Conservation (phyloP, 1,140 invertebrate genomes). For the Sipha flava region DNA sequence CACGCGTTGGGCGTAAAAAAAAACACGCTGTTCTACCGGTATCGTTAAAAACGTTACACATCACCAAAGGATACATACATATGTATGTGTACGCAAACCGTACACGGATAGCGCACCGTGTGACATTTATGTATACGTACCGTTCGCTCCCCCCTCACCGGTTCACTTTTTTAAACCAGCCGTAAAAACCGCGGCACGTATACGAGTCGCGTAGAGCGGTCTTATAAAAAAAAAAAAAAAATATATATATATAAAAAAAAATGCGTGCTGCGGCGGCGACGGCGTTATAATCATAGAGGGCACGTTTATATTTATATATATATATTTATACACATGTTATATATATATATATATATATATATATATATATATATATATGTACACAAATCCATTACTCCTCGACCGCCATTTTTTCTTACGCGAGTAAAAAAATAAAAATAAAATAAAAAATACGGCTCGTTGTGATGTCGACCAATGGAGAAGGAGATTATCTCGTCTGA, state of each 20-base stretch:
- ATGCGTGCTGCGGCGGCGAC: background rate
- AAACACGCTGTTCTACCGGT: no score
- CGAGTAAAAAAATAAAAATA: background rate
- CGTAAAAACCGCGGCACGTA: no score
- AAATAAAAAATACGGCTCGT: background rate
- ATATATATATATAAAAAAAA: no score
- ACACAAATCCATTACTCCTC: conserved; percentile 15
- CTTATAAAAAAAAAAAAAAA: background rate
- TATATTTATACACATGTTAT: no score
- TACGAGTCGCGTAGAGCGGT: background rate
- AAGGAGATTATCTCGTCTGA: background rate
- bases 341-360: background rate
- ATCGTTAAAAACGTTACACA: no score
- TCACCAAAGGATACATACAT: no score
- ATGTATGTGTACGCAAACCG: no score
- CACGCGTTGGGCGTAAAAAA: no score
- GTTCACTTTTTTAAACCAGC: no score
- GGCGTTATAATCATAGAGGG: background rate
- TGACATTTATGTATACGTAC: background rate
- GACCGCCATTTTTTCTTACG: conserved; percentile 6
- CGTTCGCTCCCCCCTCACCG: background rate
- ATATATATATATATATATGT: background rate
- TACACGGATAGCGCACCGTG: no score
- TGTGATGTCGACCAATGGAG: conserved; percentile 1
- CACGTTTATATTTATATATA: no score